phyloP scores from a whole-genome alignment of 1,140 invertebrate genomes.

The Orussus abietinus region DNA sequence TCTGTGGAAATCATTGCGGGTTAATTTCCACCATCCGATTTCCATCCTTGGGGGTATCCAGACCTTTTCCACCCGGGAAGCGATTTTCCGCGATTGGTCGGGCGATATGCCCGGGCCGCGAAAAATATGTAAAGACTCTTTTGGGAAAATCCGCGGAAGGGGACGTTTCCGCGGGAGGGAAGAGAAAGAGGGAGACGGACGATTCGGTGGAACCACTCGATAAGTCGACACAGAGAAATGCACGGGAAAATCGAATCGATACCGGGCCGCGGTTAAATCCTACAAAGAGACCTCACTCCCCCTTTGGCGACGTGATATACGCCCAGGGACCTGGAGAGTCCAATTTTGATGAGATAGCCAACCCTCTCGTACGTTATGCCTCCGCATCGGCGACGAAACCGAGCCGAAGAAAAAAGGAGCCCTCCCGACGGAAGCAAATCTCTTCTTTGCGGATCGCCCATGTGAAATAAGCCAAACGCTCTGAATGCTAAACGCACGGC shows the following conservation, averaged over 20 bases:
- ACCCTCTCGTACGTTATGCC: slow-evolving; percentile 35
- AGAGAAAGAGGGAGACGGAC: slow-evolving; percentile 5
- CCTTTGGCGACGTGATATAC: slow-evolving; percentile 5
- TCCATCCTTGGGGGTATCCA: no score
- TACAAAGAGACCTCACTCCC: slow-evolving; percentile 39
- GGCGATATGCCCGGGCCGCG: no score
- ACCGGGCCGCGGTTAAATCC: slow-evolving; percentile 42
- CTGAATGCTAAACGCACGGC: slow-evolving; percentile 49
- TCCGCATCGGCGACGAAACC: slow-evolving; percentile 7
- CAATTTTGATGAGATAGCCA: slow-evolving; percentile 52
- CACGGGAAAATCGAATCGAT: slow-evolving; percentile 42
- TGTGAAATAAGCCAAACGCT: slow-evolving; percentile 53
- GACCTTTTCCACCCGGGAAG: no score
- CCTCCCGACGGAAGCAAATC: slow-evolving; percentile 49
- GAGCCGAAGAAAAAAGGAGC: slow-evolving; percentile 15
- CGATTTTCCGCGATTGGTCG: no score
- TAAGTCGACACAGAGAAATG: slow-evolving; percentile 20
- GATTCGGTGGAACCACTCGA: slow-evolving; percentile 11
- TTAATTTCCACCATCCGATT: no score
- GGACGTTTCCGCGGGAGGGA: slow-evolving; percentile 10
- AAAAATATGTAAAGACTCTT: no score
- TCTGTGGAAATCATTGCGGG: no score
- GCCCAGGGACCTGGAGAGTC: slow-evolving; percentile 36
- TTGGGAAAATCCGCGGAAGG: no score
- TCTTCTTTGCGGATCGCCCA: slow-evolving; percentile 48